phyloP scores from a whole-genome alignment of 2,113 vertebrate genomes.

The Neopipo cinnamomea region DNA sequence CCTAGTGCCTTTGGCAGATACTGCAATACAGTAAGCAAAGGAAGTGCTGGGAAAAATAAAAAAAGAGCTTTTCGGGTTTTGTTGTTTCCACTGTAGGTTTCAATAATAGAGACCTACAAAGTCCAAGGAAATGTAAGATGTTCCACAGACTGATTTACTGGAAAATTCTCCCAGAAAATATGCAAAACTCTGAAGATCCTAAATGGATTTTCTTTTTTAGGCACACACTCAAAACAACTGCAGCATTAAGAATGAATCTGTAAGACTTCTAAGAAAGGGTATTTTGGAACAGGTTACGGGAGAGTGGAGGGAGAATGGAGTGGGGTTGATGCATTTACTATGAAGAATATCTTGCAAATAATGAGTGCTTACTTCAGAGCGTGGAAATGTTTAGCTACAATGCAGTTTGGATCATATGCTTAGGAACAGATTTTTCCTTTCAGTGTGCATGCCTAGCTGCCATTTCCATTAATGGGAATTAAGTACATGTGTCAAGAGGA shows the following conservation, averaged over 20 bases:
- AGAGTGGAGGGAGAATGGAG: background rate
- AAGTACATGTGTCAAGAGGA: constrained; percentile 67
- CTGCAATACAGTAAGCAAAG: background rate
- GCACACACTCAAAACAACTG: background rate
- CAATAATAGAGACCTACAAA: constrained; percentile 43
- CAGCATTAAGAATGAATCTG: background rate
- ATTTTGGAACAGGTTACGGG: background rate
- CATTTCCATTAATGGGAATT: constrained; percentile 73
- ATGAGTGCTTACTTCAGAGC: constrained; percentile 40
- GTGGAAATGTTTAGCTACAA: constrained; percentile 65
- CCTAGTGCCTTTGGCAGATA: background rate
- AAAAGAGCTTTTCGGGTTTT: background rate
- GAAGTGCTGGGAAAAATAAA: background rate
- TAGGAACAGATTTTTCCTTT: constrained; percentile 62
- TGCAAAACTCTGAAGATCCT: constrained; percentile 30
- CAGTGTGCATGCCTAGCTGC: constrained; percentile 57
- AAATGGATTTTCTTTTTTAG: constrained; percentile 39
- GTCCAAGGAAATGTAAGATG: constrained; percentile 58
- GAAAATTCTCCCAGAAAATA: constrained; percentile 64
- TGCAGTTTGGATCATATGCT: constrained; percentile 62
- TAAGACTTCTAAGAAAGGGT: background rate
- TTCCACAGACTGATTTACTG: constrained; percentile 45
- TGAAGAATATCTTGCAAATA: constrained; percentile 39
- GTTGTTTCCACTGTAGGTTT: constrained; percentile 56
- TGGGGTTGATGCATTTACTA: background rate